Evolutionary conservation across 2,113 vertebrate genomes (phyloP).

Genomic region (Actenoides lindsayi): DNA sequence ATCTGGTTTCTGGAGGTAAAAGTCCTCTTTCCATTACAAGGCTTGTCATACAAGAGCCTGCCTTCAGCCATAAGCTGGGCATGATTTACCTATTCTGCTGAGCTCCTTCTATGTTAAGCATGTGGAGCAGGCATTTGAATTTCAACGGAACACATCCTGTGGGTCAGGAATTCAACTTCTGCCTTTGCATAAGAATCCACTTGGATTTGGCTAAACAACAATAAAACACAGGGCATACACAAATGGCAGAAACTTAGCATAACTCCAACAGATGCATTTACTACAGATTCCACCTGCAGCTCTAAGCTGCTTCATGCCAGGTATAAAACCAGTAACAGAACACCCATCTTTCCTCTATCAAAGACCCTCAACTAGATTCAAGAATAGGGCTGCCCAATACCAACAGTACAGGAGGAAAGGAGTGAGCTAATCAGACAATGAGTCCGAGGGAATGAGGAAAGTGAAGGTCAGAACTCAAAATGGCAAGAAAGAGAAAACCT

Average conservation of each 20-base stretch:
- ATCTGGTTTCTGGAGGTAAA: not conserved
- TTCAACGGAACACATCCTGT: not conserved
- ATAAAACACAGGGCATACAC: not conserved
- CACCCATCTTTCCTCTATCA: not conserved
- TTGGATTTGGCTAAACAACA: not conserved
- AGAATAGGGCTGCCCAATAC: not conserved
- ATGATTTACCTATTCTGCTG: not conserved
- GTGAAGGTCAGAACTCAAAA: not conserved
- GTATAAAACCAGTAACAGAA: not conserved
- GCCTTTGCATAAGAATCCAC: not conserved
- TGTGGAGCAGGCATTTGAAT: not conserved
- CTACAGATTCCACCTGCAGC: not conserved
- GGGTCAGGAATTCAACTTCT: not conserved
- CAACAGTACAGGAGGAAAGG: not conserved
- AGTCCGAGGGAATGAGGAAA: not conserved
- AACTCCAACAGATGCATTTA: not conserved
- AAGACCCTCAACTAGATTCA: not conserved
- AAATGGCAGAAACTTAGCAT: not conserved
- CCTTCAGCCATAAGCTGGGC: not conserved
- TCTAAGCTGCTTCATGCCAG: not conserved
- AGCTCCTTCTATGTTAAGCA: not conserved
- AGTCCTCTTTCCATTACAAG: not conserved
- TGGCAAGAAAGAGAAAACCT: not conserved
- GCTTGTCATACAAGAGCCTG: not conserved
- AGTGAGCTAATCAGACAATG: not conserved